Evolutionary conservation across 2,113 vertebrate species (phyloP), one percentile per base, ranked within the genome.

Genomic region (Andinoacara biseriatus): DNA sequence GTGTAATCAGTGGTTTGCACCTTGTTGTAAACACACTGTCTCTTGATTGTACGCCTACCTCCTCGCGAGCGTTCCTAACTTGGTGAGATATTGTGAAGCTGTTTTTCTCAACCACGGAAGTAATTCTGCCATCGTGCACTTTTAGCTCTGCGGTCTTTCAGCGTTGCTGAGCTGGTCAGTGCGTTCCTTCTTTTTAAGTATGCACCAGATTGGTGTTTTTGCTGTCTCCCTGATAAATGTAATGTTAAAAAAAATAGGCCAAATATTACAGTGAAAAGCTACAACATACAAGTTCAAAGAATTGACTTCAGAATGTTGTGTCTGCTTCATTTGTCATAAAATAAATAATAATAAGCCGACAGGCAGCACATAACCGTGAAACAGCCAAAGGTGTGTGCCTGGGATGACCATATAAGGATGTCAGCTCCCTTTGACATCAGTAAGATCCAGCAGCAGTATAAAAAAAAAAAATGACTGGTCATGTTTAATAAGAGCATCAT

Each of bases 401-500:
- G 24, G 52, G 65, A 52, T 69, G 24, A 31, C 18, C 10, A 10
- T 52, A 7, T 69, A 69, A 69, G 65, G 26, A 29, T 0, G 2
- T 29, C 0, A 0, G 8, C 24, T 69, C 3, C 9, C 10, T 69
- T 20, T 69, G 24, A 69, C 63, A 69, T 49, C 63, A 29, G 3
- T 18, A 22, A 67, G 22, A 46, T 11, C 40, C 8, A 67, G 40
- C 63, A 69, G 0, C 40, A 69, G 24, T n/a, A n/a, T n/a, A n/a
- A n/a, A n/a, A 58, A 3, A 49, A 49, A 17, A 24, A 7, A 0
- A 0, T 0, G 1, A 4, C 40, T 29, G 24, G 6, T 49, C 40
- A 29, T 11, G 40, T 69, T 69, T 49, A 11, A 1, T 69, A 69
- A 20, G 40, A 69, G 65, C 65, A 49, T 69, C 40, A 69, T 24